Percentiles rank a stretch among this genome's conserved stretches.
Conservation (phyloP, 2,113 vertebrate genomes). For the Hippocampus zosterae region DNA sequence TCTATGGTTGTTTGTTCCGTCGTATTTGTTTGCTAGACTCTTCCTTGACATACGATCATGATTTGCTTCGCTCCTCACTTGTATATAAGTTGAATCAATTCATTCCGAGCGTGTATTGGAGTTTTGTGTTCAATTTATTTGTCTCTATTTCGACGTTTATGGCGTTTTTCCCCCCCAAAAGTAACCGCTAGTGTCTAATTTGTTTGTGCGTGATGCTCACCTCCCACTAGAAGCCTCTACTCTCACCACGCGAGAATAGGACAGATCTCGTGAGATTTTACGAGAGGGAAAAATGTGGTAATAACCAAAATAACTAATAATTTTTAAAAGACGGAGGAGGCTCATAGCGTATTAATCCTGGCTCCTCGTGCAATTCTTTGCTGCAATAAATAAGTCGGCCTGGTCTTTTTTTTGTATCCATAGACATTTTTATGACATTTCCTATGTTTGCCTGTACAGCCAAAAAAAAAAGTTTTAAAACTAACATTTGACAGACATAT, state of each 20-base stretch:
- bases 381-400: too few relatives aligned
- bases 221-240: neutral
- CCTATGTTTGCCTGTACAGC: neutral
- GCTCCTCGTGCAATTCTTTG: neutral
- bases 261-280: neutral
- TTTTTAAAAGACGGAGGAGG: neutral
- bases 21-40: neutral
- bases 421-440: neutral
- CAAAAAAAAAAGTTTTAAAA: neutral
- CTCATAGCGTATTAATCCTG: neutral
- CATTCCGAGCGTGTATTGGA: neutral
- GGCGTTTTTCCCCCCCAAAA: too few relatives aligned
- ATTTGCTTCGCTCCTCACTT: neutral
- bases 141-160: neutral
- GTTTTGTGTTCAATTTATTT: neutral
- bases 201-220: constrained; percentile 6
- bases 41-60: neutral
- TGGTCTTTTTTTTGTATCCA: too few relatives aligned
- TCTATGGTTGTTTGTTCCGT: neutral
- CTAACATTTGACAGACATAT: neutral
- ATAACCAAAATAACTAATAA: neutral
- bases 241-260: neutral
- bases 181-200: neutral
- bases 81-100: neutral
- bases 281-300: neutral